Conservation (phyloP, 2,888 invertebrate genomes). For the Euplagia quadripunctaria region DNA sequence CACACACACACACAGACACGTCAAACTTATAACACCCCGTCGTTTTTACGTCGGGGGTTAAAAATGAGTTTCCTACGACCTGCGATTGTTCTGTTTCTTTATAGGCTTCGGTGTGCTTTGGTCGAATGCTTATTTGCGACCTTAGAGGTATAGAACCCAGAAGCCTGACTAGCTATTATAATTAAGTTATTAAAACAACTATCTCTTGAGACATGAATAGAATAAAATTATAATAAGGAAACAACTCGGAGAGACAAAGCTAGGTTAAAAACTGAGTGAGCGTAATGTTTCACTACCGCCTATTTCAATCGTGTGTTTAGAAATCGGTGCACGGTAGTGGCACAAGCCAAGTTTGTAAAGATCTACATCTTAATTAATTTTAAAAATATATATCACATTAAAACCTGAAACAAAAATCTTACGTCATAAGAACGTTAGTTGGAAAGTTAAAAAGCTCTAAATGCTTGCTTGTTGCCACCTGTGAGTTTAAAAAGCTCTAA, state of each 20-base stretch:
- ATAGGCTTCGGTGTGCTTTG: too few species aligned
- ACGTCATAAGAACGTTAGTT: too few species aligned
- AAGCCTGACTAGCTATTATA: neutral
- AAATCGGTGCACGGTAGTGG: neutral
- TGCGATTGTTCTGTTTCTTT: too few species aligned
- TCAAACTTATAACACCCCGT: too few species aligned
- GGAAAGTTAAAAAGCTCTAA: too few species aligned
- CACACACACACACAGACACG: too few species aligned
- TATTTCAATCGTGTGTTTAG: conserved; percentile 16
- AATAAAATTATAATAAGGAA: conserved; percentile 9
- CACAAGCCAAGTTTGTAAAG: neutral
- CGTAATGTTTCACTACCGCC: conserved; percentile 19
- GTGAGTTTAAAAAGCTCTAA: too few species aligned
- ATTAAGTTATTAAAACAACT: neutral
- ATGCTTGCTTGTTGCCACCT: too few species aligned
- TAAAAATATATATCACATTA: too few species aligned
- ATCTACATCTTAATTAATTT: neutral
- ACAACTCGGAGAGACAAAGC: neutral
- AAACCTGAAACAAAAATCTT: too few species aligned
- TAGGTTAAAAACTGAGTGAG: neutral
- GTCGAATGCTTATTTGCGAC: neutral
- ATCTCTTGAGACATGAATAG: neutral
- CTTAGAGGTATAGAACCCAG: neutral
- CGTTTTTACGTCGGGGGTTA: too few species aligned
- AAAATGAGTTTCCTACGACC: too few species aligned